These are phyloP conservation scores for Paraescarpia echinospica DNA, from an alignment of 1,140 invertebrate species.

Conservation along the genomic window DNA sequence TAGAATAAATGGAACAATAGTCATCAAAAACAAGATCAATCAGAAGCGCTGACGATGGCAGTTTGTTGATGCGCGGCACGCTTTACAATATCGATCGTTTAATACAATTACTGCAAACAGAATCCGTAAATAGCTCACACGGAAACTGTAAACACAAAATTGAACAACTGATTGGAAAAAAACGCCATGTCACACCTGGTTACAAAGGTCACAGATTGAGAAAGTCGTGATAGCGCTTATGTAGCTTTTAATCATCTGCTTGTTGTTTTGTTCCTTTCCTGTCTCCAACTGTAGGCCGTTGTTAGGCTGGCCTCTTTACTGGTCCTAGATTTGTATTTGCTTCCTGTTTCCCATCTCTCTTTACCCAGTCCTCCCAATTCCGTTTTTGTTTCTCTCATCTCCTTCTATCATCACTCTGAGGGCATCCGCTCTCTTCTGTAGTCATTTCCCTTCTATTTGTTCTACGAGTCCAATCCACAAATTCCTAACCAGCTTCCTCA, in stretches of 20 bases:
- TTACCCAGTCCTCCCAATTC: no score
- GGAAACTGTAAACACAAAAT: not conserved
- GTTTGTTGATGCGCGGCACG: not conserved
- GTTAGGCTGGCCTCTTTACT: no score
- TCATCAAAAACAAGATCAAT: not conserved
- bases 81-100: not conserved
- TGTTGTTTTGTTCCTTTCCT: no score
- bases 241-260: not conserved
- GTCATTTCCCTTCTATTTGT: no score
- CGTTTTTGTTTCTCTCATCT: no score
- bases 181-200: not conserved
- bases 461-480: no score
- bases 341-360: no score
- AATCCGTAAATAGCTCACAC: not conserved
- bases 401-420: no score
- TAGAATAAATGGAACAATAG: not conserved
- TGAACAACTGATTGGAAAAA: not conserved
- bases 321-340: no score
- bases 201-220: not conserved
- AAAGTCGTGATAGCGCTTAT: not conserved
- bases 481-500: no score
- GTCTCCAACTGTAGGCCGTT: no score
- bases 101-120: not conserved
- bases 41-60: not conserved
- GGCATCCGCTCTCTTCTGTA: no score